Evolutionary conservation across 2,888 invertebrate species (phyloP), one percentile per base, ranked within the genome.

Genomic region (Volucella zonaria): DNA sequence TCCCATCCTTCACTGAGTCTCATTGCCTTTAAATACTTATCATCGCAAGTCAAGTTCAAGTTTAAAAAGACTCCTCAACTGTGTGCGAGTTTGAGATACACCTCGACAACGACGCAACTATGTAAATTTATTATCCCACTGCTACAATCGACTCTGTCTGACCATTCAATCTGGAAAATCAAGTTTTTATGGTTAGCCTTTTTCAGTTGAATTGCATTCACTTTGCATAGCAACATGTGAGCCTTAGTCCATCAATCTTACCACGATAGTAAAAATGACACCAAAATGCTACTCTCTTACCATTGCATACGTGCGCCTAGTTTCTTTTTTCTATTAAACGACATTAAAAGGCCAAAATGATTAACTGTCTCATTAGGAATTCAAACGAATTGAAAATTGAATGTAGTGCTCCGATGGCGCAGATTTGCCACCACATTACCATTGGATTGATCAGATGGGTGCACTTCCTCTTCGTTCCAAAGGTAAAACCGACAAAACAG

Each of bases 1-100:
- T 31, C 31, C 31, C 31, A 31, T 23, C 18, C 31, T 31, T 31
- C 3, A 31, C 31, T 31, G n/a, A 12, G 40, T 59, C 40, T 42
- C 10, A 9, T 45, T 45, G 11, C 45, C 0, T 45, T 45, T 45
- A 14, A 40, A 59, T 2, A 14, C 9, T 6, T 42, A 59, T 59
- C 42, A 15, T 59, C 58, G 15, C 58, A 42, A 40, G 58, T 59
- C 58, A 59, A 59, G 58, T 59, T 59, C 58, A 59, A 59, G 58
- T 59, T 51, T 8, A 51, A 3, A 14, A 8, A 14, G 54, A 54
- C 54, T 54, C 3, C 15, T 12, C 31, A 10, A 56, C 56, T 4
- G 31, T 31, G 31, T 31, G 0, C 31, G 38, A 12, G 40, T 40
- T 42, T 40, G 15, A 8, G 58, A 4, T 40, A 10, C 15, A 10